Conservation (phyloP, 64 coral and sea anemone genomes). For the Montipora sp. region DNA sequence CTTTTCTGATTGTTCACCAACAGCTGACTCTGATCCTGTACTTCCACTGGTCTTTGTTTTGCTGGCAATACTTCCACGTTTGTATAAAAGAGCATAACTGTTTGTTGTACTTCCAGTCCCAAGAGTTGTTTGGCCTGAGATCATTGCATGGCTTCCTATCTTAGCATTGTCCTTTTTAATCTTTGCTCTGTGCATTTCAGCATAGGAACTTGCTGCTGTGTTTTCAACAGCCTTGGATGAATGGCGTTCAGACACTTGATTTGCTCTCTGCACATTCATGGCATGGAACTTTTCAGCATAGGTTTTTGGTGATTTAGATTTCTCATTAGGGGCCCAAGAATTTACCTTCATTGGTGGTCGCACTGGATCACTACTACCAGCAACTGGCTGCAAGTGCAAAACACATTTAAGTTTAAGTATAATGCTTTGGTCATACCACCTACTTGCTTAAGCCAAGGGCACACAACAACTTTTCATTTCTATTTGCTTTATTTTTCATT, state of each 20-base stretch:
- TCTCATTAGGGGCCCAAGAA: slow-evolving; percentile 89
- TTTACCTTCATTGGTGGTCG: slow-evolving; percentile 72
- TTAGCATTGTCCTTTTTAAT: slow-evolving; percentile 78
- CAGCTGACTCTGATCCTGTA: slow-evolving; percentile 72
- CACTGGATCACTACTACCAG: slow-evolving; percentile 44
- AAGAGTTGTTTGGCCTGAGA: slow-evolving; percentile 1
- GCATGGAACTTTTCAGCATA: slow-evolving; percentile 90
- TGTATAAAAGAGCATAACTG: slow-evolving; percentile 89
- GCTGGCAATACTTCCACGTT: slow-evolving; percentile 81
- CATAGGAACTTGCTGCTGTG: slow-evolving; percentile 81
- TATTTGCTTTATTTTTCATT: no score
- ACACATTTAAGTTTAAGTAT: background rate
- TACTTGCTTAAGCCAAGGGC: no score
- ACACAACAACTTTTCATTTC: no score
- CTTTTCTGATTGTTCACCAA: slow-evolving; percentile 74
- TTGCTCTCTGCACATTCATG: slow-evolving; percentile 52
- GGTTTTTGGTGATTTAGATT: slow-evolving; percentile 61
- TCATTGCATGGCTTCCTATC: background rate
- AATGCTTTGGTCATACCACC: no score
- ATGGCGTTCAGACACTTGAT: slow-evolving; percentile 55
- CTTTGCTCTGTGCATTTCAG: slow-evolving; percentile 89
- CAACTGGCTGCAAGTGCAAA: background rate
- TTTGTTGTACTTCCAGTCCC: slow-evolving; percentile 69
- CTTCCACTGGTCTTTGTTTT: slow-evolving; percentile 82
- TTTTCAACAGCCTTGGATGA: slow-evolving; percentile 9